These are phyloP conservation scores for Cabera pusaria DNA, from an alignment of 2,888 invertebrate genomes.

Conservation along the genomic window DNA sequence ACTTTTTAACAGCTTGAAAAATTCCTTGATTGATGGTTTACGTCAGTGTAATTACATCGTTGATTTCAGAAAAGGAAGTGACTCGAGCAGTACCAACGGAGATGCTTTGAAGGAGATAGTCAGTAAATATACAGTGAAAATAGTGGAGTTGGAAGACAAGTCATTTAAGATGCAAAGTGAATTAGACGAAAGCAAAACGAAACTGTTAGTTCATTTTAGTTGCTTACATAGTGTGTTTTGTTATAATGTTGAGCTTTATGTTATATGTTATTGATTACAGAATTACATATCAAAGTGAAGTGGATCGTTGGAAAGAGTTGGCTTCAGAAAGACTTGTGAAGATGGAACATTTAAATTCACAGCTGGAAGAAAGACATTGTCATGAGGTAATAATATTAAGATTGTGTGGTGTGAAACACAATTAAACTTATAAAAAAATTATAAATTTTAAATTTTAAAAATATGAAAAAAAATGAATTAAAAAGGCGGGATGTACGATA, in stretches of 20 bases:
- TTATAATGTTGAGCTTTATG: slow-evolving; percentile 1
- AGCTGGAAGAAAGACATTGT: slow-evolving; percentile 85
- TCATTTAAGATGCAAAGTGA: slow-evolving; percentile 70
- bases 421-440: no score
- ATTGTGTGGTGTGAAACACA: no score
- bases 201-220: slow-evolving; percentile 75
- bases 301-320: slow-evolving; percentile 85
- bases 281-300: slow-evolving; percentile 59
- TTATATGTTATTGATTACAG: slow-evolving; percentile 40
- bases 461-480: no score
- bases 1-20: slow-evolving; percentile 41
- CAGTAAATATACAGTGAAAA: slow-evolving; percentile 69
- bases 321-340: slow-evolving; percentile 86
- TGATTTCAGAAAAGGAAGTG: slow-evolving; percentile 58
- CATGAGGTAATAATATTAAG: slow-evolving; percentile 74
- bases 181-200: slow-evolving; percentile 64
- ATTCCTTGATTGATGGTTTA: slow-evolving; percentile 34
- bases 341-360: slow-evolving; percentile 84
- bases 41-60: slow-evolving; percentile 27
- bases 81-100: slow-evolving; percentile 41
- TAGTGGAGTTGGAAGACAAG: slow-evolving; percentile 63
- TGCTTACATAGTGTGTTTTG: slow-evolving; percentile 34
- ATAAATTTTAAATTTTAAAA: no score
- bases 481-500: no score
- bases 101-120: slow-evolving; percentile 54